A percentile compares a stretch with the other conserved stretches of the same genome.
These are phyloP conservation scores for Pseudomyrmex flavicornis DNA, from an alignment of 1,140 invertebrate species.

Conservation along the genomic window DNA sequence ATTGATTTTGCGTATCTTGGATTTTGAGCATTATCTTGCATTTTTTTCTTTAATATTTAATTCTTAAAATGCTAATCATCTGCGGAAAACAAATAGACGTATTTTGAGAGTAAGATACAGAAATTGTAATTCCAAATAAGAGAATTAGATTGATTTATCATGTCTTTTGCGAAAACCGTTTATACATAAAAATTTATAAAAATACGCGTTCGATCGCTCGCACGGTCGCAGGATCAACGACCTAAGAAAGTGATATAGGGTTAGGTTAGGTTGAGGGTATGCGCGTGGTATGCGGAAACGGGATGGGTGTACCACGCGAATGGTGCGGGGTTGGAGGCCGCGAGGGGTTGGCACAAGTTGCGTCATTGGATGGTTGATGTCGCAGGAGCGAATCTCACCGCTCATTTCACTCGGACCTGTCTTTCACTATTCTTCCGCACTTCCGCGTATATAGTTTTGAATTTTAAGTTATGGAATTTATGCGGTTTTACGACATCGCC, in stretches of 20 bases:
- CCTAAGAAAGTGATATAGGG: conserved; percentile 71
- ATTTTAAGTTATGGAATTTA: neutral
- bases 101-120: too few species aligned
- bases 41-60: too few species aligned
- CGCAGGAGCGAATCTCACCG: conserved; percentile 47
- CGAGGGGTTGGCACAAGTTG: conserved; percentile 70
- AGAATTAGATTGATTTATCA: too few species aligned
- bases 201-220: conserved; percentile 27
- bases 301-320: conserved; percentile 71
- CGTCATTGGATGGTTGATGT: conserved; percentile 69
- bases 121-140: too few species aligned
- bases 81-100: too few species aligned
- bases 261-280: conserved; percentile 68
- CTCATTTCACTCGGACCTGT: neutral
- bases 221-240: conserved; percentile 65
- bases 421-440: neutral
- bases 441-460: neutral
- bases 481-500: too few species aligned
- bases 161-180: too few species aligned
- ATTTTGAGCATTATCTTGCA: too few species aligned
- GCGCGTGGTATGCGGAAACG: conserved; percentile 67
- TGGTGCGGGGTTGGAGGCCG: conserved; percentile 59
- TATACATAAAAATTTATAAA: neutral
- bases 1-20: too few species aligned
- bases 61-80: too few species aligned